Percentiles rank a stretch among this genome's conserved stretches.
phyloP scores from a whole-genome alignment of 1,140 invertebrate genomes.

The Cataglyphis hispanica region DNA sequence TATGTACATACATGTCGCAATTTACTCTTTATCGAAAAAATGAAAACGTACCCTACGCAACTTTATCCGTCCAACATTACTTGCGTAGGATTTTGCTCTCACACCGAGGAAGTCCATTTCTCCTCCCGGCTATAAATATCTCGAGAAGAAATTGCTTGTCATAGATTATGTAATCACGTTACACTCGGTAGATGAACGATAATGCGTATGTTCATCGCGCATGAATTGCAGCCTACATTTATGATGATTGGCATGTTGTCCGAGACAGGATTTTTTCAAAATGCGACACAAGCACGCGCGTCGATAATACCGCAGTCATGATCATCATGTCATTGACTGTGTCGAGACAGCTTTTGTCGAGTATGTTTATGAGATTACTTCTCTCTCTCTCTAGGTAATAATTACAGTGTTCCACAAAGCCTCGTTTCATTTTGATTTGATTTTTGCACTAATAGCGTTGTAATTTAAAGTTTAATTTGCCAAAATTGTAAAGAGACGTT shows the following conservation, averaged over 20 bases:
- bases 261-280: background rate
- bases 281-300: background rate
- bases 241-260: slow-evolving; percentile 32
- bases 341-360: background rate
- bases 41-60: slow-evolving; percentile 24
- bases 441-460: background rate
- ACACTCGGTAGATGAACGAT: slow-evolving; percentile 13
- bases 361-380: background rate
- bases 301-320: background rate
- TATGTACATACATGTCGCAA: slow-evolving; percentile 31
- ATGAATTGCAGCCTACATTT: slow-evolving; percentile 10
- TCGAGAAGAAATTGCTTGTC: slow-evolving; percentile 55
- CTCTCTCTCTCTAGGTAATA: background rate
- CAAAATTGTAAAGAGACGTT: background rate
- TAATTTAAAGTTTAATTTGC: background rate
- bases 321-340: slow-evolving; percentile 6
- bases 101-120: slow-evolving; percentile 55
- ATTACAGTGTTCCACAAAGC: too few relatives aligned
- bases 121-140: slow-evolving; percentile 60
- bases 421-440: background rate
- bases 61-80: background rate
- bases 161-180: slow-evolving; percentile 60
- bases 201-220: slow-evolving; percentile 12
- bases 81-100: background rate
- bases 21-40: slow-evolving; percentile 72